Conservation (phyloP, 2,888 invertebrate species). For the Drosophila neonasuta region DNA sequence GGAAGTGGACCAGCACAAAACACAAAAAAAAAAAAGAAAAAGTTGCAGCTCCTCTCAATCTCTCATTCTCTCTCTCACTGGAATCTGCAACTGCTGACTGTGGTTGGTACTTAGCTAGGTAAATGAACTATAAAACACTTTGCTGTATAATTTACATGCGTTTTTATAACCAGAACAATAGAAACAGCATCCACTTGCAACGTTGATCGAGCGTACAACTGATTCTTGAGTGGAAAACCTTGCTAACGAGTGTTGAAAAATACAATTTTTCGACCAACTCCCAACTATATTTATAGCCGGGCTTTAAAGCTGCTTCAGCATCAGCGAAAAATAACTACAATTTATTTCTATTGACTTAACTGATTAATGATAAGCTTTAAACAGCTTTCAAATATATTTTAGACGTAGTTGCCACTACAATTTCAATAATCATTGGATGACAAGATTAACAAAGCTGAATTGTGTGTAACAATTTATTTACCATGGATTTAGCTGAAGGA, state of each 20-base stretch:
- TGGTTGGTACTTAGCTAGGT: slow-evolving; percentile 57
- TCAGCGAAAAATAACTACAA: background rate
- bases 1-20: slow-evolving; percentile 37
- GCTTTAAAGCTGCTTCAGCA: background rate
- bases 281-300: background rate
- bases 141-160: slow-evolving; percentile 61
- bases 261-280: background rate
- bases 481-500: no score
- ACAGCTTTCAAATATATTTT: no score
- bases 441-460: no score
- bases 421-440: no score
- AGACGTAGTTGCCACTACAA: no score
- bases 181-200: slow-evolving; percentile 35
- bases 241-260: slow-evolving; percentile 6
- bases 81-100: background rate
- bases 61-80: background rate
- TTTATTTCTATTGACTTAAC: background rate
- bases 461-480: no score
- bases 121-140: slow-evolving; percentile 73
- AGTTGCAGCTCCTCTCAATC: slow-evolving; percentile 25
- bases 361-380: background rate
- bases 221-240: slow-evolving; percentile 14
- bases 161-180: slow-evolving; percentile 43
- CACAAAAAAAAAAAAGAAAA: slow-evolving; percentile 11
- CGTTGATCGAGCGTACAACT: slow-evolving; percentile 31